A percentile compares a stretch with the other conserved stretches of the same genome.
phyloP scores from a whole-genome alignment of 1,140 invertebrate genomes.

The Drosophila nebulosa region DNA sequence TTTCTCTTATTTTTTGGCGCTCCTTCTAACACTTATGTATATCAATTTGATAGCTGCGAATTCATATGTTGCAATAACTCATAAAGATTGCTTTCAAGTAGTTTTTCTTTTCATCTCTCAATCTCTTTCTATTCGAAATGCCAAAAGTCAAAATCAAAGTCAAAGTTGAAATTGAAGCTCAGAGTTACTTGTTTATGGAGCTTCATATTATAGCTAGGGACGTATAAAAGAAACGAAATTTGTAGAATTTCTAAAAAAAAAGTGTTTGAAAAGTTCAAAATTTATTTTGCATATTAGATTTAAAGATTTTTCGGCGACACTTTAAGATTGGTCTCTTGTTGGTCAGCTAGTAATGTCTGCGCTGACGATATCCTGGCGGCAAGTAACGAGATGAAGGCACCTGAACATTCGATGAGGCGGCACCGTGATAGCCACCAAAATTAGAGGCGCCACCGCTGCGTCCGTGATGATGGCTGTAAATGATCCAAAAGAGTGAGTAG shows the following conservation, averaged over 20 bases:
- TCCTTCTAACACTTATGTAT: background rate
- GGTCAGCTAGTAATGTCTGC: conserved; percentile 47
- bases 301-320: background rate
- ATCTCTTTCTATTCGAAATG: too few species aligned
- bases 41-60: background rate
- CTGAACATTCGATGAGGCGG: conserved; percentile 34
- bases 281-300: background rate
- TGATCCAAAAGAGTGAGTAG: too few species aligned
- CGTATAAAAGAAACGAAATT: too few species aligned
- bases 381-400: conserved; percentile 49
- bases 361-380: conserved; percentile 61
- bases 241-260: too few species aligned
- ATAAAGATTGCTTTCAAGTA: background rate
- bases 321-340: too few species aligned
- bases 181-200: too few species aligned
- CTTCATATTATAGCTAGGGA: too few species aligned
- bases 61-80: background rate
- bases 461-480: conserved; percentile 31
- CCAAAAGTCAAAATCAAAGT: background rate
- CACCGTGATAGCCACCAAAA: conserved; percentile 43
- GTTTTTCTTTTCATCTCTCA: background rate
- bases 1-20: background rate
- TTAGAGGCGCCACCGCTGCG: conserved; percentile 11
- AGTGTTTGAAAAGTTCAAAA: background rate
- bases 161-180: too few species aligned